Conservation (phyloP, 2,888 invertebrate species). For the Drosophila paramelanica region DNA sequence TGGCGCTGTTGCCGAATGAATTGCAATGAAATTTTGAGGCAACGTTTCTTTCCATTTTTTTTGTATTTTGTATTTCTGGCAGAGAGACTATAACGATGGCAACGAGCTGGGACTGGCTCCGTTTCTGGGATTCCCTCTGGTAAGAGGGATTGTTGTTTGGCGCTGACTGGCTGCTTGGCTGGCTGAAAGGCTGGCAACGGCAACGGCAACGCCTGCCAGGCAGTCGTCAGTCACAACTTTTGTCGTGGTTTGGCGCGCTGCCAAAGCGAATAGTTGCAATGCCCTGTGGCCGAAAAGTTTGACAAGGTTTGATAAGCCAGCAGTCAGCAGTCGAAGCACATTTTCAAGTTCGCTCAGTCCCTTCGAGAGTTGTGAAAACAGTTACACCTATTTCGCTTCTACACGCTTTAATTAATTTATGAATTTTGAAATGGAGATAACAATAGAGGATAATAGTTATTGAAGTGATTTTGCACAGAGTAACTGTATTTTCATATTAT, state of each 20-base stretch:
- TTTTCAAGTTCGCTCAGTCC: background rate
- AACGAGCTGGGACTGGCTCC: conserved; percentile 47
- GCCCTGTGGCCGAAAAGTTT: conserved; percentile 24
- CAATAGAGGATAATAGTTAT: no score
- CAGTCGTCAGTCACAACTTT: conserved; percentile 80
- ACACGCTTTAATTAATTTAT: no score
- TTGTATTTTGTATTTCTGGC: conserved; percentile 33
- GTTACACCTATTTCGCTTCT: background rate
- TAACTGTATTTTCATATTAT: no score
- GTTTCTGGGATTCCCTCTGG: conserved; percentile 31
- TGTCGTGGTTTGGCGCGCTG: conserved; percentile 75
- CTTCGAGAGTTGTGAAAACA: background rate
- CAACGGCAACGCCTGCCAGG: conserved; percentile 68
- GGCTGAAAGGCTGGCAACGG: conserved; percentile 29
- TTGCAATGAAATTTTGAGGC: conserved; percentile 80
- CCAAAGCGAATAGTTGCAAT: conserved; percentile 64
- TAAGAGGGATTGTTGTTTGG: conserved; percentile 30
- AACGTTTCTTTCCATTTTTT: conserved; percentile 33
- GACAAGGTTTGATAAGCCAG: conserved; percentile 27
- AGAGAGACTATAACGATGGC: conserved; percentile 61
- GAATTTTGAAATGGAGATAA: no score
- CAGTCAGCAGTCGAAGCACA: conserved; percentile 3
- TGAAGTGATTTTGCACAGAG: no score
- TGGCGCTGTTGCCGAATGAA: conserved; percentile 69
- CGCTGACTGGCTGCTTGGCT: conserved; percentile 16